Evolutionary conservation across 2,797 vertebrate genomes (phyloP), one percentile per base, ranked within the genome.

Genomic region (Scyliorhinus canicula): DNA sequence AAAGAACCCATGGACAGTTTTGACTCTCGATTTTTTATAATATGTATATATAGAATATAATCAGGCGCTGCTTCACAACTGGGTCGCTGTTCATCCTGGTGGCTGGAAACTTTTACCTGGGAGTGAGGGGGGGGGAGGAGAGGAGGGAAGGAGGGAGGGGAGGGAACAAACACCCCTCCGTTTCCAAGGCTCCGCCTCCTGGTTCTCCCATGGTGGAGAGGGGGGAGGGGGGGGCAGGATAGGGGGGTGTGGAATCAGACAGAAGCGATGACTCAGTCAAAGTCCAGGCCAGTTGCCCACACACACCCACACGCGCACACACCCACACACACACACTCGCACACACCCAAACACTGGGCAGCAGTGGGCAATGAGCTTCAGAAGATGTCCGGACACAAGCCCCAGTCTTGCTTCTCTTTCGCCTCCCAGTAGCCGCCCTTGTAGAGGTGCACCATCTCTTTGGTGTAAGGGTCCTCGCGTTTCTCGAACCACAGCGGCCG

Each of bases 391-490:
- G 98, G 98, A 96, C 99, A 99, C 95, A 96, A 60, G 95, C 96
- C 97, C 99, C 99, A 99, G 97, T 96, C 96, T 96, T 98, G 98
- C 94, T 97, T 97, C 6, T 99, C 98, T 96, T 99, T 99, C 79
- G 98, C 97, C 96, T 99, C 99, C 99, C 99, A 99, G 97, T 99
- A 99, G 1, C 98, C 98, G 0, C 99, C 99, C 93, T 96, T 98
- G 97, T 99, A 99, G 96, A 99, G 95, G 16, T 99, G 98, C 0
- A 98, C 96, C 95, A 97, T 95, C 96, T 99, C 99, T 96, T 98
- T 98, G 0, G 98, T 98, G 21, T 96, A 96, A 0, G 97, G 97
- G 95, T 99, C 99, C 60, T 98, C 97, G 3, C 96, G 96, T 95
- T 97, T 97, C 95, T 99, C 98, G 74, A 99, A 99, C 99, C 99